Base-by-base conservation (phyloP, 2,113 vertebrate genomes). In the Xiphophorus hellerii region DNA sequence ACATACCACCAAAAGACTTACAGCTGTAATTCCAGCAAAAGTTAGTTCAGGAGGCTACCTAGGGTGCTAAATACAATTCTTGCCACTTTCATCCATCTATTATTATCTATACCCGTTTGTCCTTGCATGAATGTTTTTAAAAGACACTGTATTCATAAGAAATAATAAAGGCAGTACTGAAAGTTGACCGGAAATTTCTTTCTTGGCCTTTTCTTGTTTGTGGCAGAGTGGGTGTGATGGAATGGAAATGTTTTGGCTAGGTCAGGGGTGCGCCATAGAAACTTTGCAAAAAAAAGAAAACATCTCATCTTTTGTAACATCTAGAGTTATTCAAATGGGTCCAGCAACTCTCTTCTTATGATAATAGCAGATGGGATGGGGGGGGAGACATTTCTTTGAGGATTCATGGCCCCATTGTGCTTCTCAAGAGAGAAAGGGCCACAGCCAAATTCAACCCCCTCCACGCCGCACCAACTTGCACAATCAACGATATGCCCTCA, bases 321-420 rank as follows among this genome's bases (percentile, higher is more conserved):
- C 76, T 39, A 73, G 83, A 92, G 91, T 92, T 91, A 93, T 94
- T 93, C 83, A 90, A 88, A 93, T 89, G 83, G 81, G 86, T 87
- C 86, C 86, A 81, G 87, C 81, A 72, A 73, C 74, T 78, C 92
- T 87, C 83, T 93, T 93, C 89, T 93, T 91, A 95, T 94, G 93
- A 87, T 93, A 93, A 94, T 94, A 85, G 81, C 72, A 85, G 80
- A 77, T 77, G 62, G 74, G 31, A 37, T 37, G 35, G 35, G 35
- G 35, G 33, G 35, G 12, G 82, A 77, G 78, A 62, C 82, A 86
- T 88, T 93, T 92, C 88, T 93, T 92, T 92, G 87, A 91, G 88
- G 83, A 88, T 86, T 86, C 91, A 84, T 89, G 82, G 82, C 84
- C 75, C 89, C 81, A 90, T 93, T 93, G 90, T 94, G 88, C 74